Percentiles rank a stretch among this genome's conserved stretches.
phyloP scores from a whole-genome alignment of 2,797 vertebrate genomes.

The Pristis pectinata region DNA sequence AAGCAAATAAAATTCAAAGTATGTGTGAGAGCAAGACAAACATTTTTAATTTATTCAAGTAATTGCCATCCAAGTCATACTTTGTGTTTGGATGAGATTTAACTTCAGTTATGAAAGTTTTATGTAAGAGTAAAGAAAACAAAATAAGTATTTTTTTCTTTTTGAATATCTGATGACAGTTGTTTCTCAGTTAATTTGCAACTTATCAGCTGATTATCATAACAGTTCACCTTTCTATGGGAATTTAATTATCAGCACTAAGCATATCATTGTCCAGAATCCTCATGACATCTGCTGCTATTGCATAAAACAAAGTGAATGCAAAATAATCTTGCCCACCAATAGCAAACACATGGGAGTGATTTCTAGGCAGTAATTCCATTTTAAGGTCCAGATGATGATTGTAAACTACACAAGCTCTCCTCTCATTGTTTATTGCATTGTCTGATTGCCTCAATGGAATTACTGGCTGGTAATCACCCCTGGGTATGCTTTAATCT shows the following conservation, averaged over 20 bases:
- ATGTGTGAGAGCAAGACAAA: not conserved
- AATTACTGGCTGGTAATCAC: slow-evolving; percentile 30
- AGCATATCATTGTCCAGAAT: not conserved
- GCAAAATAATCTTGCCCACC: slow-evolving; percentile 1
- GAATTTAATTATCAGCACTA: not conserved
- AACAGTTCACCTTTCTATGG: not conserved
- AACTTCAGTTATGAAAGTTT: not conserved
- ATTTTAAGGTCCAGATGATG: slow-evolving; percentile 23
- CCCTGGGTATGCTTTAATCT: slow-evolving; percentile 15
- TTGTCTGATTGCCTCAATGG: slow-evolving; percentile 35
- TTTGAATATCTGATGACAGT: not conserved
- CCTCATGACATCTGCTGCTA: slow-evolving; percentile 8
- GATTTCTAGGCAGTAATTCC: slow-evolving; percentile 9
- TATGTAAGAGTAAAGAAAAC: not conserved
- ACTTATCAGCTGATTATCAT: slow-evolving; percentile 16
- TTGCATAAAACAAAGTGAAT: not conserved
- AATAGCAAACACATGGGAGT: slow-evolving; percentile 6
- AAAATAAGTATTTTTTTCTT: not conserved
- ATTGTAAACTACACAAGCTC: slow-evolving; percentile 25
- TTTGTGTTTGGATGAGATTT: slow-evolving; percentile 4
- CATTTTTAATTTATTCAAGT: not conserved
- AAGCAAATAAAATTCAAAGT: not conserved
- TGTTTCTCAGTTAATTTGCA: not conserved
- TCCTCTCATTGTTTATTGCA: slow-evolving; percentile 30
- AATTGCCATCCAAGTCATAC: not conserved